phyloP scores from a whole-genome alignment of 2,888 invertebrate species.

The Iphiclides podalirius region DNA sequence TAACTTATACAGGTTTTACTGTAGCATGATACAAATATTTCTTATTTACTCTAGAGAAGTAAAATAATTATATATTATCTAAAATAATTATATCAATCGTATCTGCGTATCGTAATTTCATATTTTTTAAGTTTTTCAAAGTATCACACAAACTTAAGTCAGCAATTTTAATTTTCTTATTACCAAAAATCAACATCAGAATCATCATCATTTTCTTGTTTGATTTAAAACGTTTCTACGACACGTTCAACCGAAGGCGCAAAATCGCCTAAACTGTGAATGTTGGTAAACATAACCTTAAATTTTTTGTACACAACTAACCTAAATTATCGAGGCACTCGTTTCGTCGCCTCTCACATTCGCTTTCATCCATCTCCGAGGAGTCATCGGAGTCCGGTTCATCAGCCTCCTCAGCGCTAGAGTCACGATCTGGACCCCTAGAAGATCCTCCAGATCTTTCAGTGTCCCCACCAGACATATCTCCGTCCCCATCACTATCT shows the following conservation, averaged over 20 bases:
- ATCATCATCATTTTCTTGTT: too few species aligned
- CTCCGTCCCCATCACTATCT: slow-evolving; percentile 82
- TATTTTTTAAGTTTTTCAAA: too few species aligned
- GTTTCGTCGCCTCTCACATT: slow-evolving; percentile 90
- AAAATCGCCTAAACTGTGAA: slow-evolving; percentile 30
- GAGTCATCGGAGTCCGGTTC: slow-evolving; percentile 92
- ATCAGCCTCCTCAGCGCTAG: slow-evolving; percentile 88
- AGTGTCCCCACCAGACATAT: slow-evolving; percentile 85
- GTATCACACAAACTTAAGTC: too few species aligned
- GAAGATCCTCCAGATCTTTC: slow-evolving; percentile 85
- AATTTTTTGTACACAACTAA: slow-evolving; percentile 39
- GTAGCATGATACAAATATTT: too few species aligned
- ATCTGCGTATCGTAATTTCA: too few species aligned
- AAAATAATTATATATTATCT: too few species aligned
- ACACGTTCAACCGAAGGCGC: slow-evolving; percentile 19
- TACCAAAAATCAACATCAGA: too few species aligned
- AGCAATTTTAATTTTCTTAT: too few species aligned
- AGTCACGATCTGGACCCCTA: slow-evolving; percentile 83
- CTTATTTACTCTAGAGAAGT: too few species aligned
- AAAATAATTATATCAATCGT: too few species aligned
- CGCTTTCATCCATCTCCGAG: slow-evolving; percentile 95
- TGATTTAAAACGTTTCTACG: too few species aligned
- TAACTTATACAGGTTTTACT: too few species aligned
- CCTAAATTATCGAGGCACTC: slow-evolving; percentile 92
- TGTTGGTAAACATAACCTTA: slow-evolving; percentile 79